phyloP scores from a whole-genome alignment of 2,113 vertebrate species.

The Porphyrio hochstetteri region DNA sequence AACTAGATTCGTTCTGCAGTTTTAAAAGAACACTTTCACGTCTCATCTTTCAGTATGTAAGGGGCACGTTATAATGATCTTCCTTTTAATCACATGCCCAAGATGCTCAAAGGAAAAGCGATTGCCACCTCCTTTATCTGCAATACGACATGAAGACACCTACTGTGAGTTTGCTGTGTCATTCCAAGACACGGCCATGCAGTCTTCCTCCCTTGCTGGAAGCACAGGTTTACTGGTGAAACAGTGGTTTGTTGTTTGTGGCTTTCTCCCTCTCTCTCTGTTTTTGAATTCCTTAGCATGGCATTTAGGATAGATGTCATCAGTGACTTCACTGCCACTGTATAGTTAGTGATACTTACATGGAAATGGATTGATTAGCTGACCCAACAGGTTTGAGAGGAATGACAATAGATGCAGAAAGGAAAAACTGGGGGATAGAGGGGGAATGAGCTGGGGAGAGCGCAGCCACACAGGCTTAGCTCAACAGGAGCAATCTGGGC shows the following conservation, averaged over 20 bases:
- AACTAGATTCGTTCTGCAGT: background rate
- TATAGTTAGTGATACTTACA: background rate
- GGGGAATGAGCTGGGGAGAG: background rate
- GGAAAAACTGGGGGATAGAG: background rate
- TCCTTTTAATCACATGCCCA: background rate
- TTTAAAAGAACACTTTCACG: background rate
- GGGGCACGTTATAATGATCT: background rate
- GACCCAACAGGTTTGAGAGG: background rate
- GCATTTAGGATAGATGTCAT: background rate
- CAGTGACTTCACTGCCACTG: background rate
- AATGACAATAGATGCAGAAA: background rate
- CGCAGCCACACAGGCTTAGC: rapidly evolving
- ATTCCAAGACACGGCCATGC: rapidly evolving
- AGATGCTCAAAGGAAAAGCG: background rate
- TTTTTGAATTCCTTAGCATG: background rate
- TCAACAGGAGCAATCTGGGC: background rate
- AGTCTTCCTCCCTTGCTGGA: background rate
- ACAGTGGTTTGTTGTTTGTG: background rate
- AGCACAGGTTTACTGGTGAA: background rate
- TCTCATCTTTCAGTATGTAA: background rate
- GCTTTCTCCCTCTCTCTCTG: background rate
- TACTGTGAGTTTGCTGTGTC: background rate
- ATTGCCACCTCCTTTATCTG: background rate
- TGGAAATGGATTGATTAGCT: background rate
- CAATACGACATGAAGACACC: background rate